Evolutionary conservation across 2,797 vertebrate genomes (phyloP), one percentile per base, ranked within the genome.

Genomic region (Huso huso): DNA sequence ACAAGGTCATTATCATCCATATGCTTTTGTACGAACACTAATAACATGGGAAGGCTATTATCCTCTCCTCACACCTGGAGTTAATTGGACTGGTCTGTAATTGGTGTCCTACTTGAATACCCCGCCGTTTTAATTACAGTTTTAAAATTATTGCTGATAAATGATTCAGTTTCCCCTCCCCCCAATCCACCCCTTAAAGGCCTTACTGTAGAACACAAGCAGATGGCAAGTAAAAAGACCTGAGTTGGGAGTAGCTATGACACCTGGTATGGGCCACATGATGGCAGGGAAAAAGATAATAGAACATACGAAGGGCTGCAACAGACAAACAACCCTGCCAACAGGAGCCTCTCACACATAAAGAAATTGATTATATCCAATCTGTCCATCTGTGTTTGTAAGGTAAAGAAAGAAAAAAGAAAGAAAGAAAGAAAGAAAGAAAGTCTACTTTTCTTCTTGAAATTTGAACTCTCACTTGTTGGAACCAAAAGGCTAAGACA

Each of bases 51-150:
- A 70, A 70, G 18, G 9, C 61, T 62, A 51, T 51, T 7, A 65
- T 69, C 9, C 69, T 72, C 62, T 65, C 51, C 52, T 67, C 52
- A 8, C 62, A 71, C 68, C 65, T 65, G 61, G 61, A 49, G 62
- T 67, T 70, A 70, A 73, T 73, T 72, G 63, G 62, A 70, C 68
- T 65, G 15, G 7, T 65, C 64, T 68, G 37, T 65, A 62, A 60
- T 70, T 68, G 37, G 67, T 68, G 23, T 55, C n/a, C 65, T 68
- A n/a, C 49, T 58, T 68, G 68, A 70, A 67, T 70, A 58, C 51
- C 67, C 62, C 23, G 65, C 63, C 13, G 9, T 48, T 10, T 66
- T 61, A 62, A 70, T 70, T 70, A 66, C 37, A 52, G 13, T 62
- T 62, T 37, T 9, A 62, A 8, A 62, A 62, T 62, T 1, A 23